Conservation (phyloP, 2,797 vertebrate species). For the Poliocrania exsul region DNA sequence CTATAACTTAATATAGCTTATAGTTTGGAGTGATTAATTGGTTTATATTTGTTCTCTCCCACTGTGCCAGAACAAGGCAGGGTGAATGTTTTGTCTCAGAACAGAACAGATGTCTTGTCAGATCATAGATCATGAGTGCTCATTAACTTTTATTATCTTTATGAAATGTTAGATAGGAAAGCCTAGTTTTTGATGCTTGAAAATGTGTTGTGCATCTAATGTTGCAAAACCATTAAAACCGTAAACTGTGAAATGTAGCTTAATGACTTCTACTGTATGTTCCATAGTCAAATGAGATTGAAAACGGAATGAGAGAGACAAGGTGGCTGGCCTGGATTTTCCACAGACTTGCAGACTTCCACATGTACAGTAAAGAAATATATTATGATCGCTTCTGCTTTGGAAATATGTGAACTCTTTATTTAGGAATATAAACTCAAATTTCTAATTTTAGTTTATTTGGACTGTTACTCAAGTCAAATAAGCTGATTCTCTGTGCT, state of each 20-base stretch:
- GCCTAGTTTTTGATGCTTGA: conserved; percentile 59
- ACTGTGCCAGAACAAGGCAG: conserved; percentile 65
- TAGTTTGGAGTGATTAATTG: conserved; percentile 75
- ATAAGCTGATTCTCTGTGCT: not conserved
- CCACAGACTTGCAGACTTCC: not conserved
- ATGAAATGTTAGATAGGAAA: conserved; percentile 77
- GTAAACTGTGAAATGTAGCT: conserved; percentile 64
- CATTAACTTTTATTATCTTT: conserved; percentile 82
- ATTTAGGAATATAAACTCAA: not conserved
- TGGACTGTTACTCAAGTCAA: not conserved
- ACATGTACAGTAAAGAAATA: not conserved
- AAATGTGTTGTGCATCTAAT: conserved; percentile 53
- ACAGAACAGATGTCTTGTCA: conserved; percentile 78
- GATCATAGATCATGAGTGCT: conserved; percentile 74
- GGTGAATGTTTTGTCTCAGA: conserved; percentile 61
- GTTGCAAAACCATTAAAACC: conserved; percentile 71
- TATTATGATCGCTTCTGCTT: not conserved
- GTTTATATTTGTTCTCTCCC: conserved; percentile 66
- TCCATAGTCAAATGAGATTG: not conserved
- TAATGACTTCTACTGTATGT: conserved; percentile 34
- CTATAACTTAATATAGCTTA: conserved; percentile 72
- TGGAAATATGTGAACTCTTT: not conserved
- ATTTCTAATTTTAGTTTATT: not conserved
- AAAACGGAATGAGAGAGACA: not conserved
- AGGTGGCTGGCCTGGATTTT: not conserved